Base-by-base conservation (phyloP, 2,797 vertebrate genomes). In the Enteromius paludinosus region DNA sequence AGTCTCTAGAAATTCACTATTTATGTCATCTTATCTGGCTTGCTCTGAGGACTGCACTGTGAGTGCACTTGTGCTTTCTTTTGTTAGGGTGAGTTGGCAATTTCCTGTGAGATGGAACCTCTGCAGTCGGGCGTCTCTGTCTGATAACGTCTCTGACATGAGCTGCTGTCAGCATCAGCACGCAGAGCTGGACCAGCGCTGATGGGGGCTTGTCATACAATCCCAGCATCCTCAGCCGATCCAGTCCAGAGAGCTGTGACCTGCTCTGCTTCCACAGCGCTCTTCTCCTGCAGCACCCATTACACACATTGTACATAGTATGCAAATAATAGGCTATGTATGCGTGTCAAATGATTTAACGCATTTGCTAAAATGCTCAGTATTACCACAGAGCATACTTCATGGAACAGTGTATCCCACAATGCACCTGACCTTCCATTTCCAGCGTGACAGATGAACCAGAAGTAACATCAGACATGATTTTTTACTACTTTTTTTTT, bases 41-140 rank as follows among this genome's bases (percentile, higher is more conserved):
- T 93, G 93, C 95, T 95, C 96, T 95, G 92, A 95, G 95, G 96
- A 95, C 94, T 93, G 87, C 66, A 91, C 95, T 95, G 96, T 95
- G 95, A 96, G 95, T 96, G 96, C 96, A 95, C 96, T 98, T 96
- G 96, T 96, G 95, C 96, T 96, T 97, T 95, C 95, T 95, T 97
- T 98, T 98, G 97, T 99, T 97, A 97, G 96, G 96, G 96, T 96
- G 96, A 98, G 96, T 97, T 98, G 95, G 97, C 97, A 98, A 95
- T 99, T 97, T 97, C 96, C 95, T 95, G 93, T 80, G 93, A 96
- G 96, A 97, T 96, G 94, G 95, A 97, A 93, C 94, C 94, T 96
- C 96, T 96, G 93, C 94, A 96, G 96, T 96, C 95, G 96, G 96
- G 95, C 93, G 79, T 95, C 81, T 95, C 96, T 96, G 96, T 95